These are phyloP conservation scores for Aplysina aerophoba DNA, from an alignment of 37 sponge, comb jelly and placozoan genomes.

Conservation along the genomic window DNA sequence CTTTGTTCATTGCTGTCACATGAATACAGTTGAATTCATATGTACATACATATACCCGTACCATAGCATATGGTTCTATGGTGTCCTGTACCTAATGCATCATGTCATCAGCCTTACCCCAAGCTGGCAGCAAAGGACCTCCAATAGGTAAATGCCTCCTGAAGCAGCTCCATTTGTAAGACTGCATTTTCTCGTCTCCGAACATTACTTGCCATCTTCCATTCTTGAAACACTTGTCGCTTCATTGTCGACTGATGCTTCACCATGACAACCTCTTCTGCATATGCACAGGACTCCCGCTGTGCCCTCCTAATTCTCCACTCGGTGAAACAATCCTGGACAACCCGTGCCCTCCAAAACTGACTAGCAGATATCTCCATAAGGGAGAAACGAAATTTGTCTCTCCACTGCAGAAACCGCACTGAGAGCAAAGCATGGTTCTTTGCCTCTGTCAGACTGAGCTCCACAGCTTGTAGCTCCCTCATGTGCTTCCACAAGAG, in stretches of 20 bases:
- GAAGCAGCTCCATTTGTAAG: not conserved
- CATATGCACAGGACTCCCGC: not conserved
- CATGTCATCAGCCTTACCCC: not conserved
- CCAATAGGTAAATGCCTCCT: not conserved
- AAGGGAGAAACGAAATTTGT: not conserved
- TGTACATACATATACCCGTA: no score
- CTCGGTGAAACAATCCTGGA: not conserved
- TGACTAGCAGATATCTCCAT: not conserved
- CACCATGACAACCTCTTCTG: not conserved
- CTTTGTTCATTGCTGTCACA: no score
- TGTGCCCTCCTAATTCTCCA: constrained; percentile 10
- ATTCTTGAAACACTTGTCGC: not conserved
- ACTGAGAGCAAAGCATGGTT: not conserved
- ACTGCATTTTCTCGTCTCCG: not conserved
- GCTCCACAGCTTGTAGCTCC: not conserved
- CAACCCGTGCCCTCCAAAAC: constrained; percentile 4
- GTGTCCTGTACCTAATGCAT: no score
- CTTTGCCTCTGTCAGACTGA: not conserved
- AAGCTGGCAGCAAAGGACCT: not conserved
- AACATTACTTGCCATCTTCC: not conserved
- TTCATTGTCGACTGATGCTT: not conserved
- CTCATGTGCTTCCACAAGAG: no score
- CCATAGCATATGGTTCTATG: no score
- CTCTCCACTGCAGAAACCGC: constrained; percentile 5
- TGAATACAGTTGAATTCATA: no score